phyloP scores from a whole-genome alignment of 2,888 invertebrate genomes.

The Polymixis flavicincta region DNA sequence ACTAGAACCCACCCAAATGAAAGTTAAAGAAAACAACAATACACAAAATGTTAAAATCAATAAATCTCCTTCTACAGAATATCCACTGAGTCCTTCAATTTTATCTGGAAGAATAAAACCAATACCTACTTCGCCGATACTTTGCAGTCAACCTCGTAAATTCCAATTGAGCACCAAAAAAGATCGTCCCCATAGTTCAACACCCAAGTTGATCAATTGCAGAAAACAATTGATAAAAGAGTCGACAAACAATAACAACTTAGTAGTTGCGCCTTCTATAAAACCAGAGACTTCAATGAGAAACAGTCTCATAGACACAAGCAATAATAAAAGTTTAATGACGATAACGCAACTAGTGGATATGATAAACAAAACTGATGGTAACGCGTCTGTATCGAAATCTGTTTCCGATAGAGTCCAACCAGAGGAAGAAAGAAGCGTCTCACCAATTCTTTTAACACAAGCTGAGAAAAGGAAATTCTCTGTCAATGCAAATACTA shows the following conservation, averaged over 20 bases:
- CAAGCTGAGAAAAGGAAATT: conserved; percentile 78
- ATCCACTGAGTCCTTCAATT: conserved; percentile 82
- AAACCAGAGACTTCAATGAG: conserved; percentile 48
- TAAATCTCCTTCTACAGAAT: conserved; percentile 48
- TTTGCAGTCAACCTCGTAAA: conserved; percentile 79
- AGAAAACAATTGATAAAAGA: conserved; percentile 73
- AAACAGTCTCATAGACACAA: conserved; percentile 68
- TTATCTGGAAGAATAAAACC: conserved; percentile 76
- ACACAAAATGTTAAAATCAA: conserved; percentile 40
- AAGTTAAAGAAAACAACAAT: conserved; percentile 30
- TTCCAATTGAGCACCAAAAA: conserved; percentile 76
- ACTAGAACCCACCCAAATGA: conserved; percentile 50
- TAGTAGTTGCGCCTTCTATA: conserved; percentile 47
- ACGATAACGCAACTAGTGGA: conserved; percentile 87
- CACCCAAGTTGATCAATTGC: conserved; percentile 64
- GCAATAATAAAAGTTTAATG: conserved; percentile 81
- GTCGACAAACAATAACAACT: conserved; percentile 55
- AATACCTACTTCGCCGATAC: conserved; percentile 80
- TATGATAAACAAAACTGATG: conserved; percentile 82
- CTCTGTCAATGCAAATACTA: conserved; percentile 43
- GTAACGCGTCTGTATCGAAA: conserved; percentile 59
- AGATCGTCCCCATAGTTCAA: conserved; percentile 69
- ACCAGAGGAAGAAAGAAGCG: conserved; percentile 73
- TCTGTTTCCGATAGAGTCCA: conserved; percentile 24
- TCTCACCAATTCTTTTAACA: conserved; percentile 82